Evolutionary conservation across 2,113 vertebrate genomes (phyloP).

Genomic region (Psophia crepitans): DNA sequence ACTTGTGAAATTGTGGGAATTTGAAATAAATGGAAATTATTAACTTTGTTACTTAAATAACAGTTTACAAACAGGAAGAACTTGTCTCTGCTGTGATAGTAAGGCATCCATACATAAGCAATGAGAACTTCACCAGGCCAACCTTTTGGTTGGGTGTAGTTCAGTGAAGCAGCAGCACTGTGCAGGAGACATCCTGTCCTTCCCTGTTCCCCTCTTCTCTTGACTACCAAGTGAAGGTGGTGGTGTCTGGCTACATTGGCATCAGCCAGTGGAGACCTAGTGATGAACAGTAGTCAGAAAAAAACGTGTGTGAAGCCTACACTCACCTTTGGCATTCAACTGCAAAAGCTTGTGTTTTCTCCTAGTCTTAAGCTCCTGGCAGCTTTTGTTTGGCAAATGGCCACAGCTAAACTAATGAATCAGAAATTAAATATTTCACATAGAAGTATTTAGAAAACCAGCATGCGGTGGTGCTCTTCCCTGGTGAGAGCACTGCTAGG

Average conservation of each 20-base stretch:
- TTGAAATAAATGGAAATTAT: background rate
- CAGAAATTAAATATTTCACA: background rate
- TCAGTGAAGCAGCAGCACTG: background rate
- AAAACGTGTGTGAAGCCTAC: background rate
- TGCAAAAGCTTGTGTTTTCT: background rate
- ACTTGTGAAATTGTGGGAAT: background rate
- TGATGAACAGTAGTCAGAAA: background rate
- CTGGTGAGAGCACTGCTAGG: background rate
- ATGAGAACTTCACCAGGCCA: background rate
- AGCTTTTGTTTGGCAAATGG: background rate
- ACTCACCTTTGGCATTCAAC: background rate
- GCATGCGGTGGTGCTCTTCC: background rate
- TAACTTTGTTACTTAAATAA: background rate
- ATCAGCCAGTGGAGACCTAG: background rate
- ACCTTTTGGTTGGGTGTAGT: background rate
- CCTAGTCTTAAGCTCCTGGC: background rate
- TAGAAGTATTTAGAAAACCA: background rate
- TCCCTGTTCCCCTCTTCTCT: background rate
- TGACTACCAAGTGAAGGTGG: background rate
- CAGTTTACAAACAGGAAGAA: background rate
- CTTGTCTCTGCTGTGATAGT: background rate
- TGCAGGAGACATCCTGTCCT: background rate
- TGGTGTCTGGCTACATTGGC: background rate
- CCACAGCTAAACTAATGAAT: background rate
- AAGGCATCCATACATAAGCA: background rate